Base-by-base conservation (phyloP, 2,888 invertebrate genomes). In the Matsumyia berberina region DNA sequence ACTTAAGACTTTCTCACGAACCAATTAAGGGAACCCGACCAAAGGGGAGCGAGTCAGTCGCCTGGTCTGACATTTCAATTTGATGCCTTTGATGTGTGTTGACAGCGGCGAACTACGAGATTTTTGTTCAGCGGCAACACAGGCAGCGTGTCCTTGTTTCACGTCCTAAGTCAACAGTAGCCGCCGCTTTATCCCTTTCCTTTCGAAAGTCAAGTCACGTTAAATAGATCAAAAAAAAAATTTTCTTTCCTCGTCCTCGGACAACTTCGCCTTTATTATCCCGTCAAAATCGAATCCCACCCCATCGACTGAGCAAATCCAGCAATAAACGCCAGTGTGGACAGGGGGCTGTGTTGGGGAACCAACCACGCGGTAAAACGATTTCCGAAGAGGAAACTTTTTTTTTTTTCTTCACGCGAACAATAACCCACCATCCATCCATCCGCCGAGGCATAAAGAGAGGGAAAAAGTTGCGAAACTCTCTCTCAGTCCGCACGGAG, bases 1-100 rank as follows among this genome's bases (percentile, higher is more conserved):
- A 85, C 85, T 85, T 85, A 85, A 80, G 74, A 80, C 58, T 74
- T 85, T 85, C 85, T 85, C 85, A 85, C 80, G 80, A 80, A 80
- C 85, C 80, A 85, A 85, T 85, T 80, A 85, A 80, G 69, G 15
- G 29, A 53, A 15, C 12, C 31, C 39, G 17, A 24, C 35, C 31
- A 1, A 15, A 17, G 5, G 24, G 44, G 44, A 55, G 6, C 53
- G 39, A 74, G 74, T 55, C 74, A 31, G 29, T 53, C 31, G 51
- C 64, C 60, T 74, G 4, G 67, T 46, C 64, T 67, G 78, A 60
- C 44, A 66, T 70, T 53, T 64, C 60, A 72, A 78, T 78, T 82
- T 81, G 62, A 76, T 76, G 78, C 19, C 53, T 81, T 76, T 78
- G 82, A 73, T 79, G 79, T 24, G 24, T 83, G 69, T 73, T 80